These are phyloP conservation scores for Ciconia boyciana DNA, from an alignment of 2,113 vertebrate species.

Conservation along the genomic window DNA sequence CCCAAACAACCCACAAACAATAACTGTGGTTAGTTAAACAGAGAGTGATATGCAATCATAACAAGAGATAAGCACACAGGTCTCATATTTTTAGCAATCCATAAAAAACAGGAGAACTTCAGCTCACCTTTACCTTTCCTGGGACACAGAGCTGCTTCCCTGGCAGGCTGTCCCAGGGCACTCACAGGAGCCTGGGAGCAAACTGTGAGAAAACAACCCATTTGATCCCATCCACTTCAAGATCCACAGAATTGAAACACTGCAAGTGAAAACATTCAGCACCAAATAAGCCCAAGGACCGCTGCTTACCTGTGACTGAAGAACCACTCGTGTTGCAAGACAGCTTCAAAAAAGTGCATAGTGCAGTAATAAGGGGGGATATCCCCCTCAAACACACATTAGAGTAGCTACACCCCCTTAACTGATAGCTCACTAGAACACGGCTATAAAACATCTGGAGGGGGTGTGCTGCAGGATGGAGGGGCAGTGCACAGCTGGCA, in stretches of 20 bases:
- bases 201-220: neutral
- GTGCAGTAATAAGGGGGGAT: rapidly evolving
- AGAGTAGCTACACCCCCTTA: neutral
- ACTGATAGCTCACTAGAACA: neutral
- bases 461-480: neutral
- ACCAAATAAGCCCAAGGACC: neutral
- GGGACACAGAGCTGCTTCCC: neutral
- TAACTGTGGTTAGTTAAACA: neutral
- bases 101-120: neutral
- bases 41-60: neutral
- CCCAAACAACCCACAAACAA: neutral
- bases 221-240: neutral
- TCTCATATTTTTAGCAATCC: neutral
- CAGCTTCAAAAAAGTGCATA: rapidly evolving
- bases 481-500: neutral
- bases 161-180: neutral
- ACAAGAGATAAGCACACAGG: neutral
- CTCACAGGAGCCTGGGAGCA: neutral
- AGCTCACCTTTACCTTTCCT: neutral
- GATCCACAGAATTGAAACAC: neutral
- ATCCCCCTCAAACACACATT: neutral
- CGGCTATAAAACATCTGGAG: neutral
- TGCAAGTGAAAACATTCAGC: neutral
- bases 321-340: neutral
- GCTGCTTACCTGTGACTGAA: neutral